These are phyloP conservation scores for Acrocyrtus sp. DNA, from an alignment of 2,888 invertebrate species.

Conservation along the genomic window DNA sequence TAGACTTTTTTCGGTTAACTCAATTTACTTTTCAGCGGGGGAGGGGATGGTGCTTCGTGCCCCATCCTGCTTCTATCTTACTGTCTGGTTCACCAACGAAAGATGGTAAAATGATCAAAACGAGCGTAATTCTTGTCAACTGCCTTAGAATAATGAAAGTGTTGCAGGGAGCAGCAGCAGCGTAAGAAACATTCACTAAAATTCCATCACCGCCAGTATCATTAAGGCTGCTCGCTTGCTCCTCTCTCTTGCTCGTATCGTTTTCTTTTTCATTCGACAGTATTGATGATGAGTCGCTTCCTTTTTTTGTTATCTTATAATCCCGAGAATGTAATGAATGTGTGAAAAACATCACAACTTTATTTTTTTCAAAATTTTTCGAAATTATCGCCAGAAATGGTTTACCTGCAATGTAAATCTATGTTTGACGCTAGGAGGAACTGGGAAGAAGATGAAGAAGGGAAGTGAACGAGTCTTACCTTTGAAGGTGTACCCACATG, in stretches of 20 bases:
- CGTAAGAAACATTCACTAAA: too few relatives aligned
- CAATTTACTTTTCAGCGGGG: too few relatives aligned
- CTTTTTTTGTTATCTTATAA: too few relatives aligned
- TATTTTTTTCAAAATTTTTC: slow-evolving; percentile 12
- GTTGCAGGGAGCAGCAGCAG: neutral
- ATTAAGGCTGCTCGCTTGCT: neutral
- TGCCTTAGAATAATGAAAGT: slow-evolving; percentile 4
- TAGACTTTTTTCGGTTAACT: neutral
- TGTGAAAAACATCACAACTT: too few relatives aligned
- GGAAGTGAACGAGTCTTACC: too few relatives aligned
- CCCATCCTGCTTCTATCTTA: neutral
- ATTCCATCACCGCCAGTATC: too few relatives aligned
- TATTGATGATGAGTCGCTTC: neutral
- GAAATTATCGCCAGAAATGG: neutral
- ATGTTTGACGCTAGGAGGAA: too few relatives aligned
- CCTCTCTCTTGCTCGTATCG: neutral
- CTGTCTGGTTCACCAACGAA: slow-evolving; percentile 1
- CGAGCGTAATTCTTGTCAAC: slow-evolving; percentile 4
- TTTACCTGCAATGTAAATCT: neutral
- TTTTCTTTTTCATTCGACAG: slow-evolving; percentile 16
- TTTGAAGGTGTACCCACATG: slow-evolving; percentile 64
- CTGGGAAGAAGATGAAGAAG: too few relatives aligned
- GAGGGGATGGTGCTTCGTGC: neutral
- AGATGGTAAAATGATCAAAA: slow-evolving; percentile 6
- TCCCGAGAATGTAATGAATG: too few relatives aligned